These are phyloP conservation scores for Hermaeophaga mercurialis DNA, from an alignment of 2,888 invertebrate species.

Conservation along the genomic window DNA sequence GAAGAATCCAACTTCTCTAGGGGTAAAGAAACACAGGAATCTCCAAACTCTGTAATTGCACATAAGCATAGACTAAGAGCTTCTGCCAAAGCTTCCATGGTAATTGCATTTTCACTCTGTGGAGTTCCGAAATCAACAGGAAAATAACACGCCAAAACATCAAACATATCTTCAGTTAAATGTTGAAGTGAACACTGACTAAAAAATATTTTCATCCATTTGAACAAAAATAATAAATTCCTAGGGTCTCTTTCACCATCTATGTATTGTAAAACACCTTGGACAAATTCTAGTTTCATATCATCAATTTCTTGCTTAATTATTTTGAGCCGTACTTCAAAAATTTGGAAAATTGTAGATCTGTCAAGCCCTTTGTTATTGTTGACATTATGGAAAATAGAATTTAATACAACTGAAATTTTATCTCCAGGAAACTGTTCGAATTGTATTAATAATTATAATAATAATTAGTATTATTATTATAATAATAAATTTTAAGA, in stretches of 20 bases:
- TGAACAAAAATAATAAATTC: constrained; percentile 82
- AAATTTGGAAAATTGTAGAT: constrained; percentile 71
- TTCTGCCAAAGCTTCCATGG: constrained; percentile 73
- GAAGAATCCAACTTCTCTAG: constrained; percentile 85
- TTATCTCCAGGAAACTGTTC: constrained; percentile 63
- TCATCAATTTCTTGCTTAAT: constrained; percentile 65
- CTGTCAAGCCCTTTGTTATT: constrained; percentile 77
- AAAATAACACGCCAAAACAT: constrained; percentile 93
- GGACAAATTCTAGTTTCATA: constrained; percentile 81
- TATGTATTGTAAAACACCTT: constrained; percentile 80
- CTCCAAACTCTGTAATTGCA: constrained; percentile 74
- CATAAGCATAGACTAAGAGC: constrained; percentile 75
- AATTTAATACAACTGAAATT: constrained; percentile 64
- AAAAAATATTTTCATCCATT: constrained; percentile 74
- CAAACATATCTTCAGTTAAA: constrained; percentile 91
- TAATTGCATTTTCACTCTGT: constrained; percentile 63
- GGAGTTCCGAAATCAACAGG: constrained; percentile 87
- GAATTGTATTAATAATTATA: constrained; percentile 73
- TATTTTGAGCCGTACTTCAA: constrained; percentile 64
- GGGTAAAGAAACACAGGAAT: constrained; percentile 74
- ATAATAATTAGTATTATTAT: too few relatives aligned
- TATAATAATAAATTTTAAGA: too few relatives aligned
- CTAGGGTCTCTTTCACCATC: constrained; percentile 93
- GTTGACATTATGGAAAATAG: constrained; percentile 80
- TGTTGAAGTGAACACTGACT: constrained; percentile 71